phyloP scores from a whole-genome alignment of 2,113 vertebrate species.

The Charina bottae region DNA sequence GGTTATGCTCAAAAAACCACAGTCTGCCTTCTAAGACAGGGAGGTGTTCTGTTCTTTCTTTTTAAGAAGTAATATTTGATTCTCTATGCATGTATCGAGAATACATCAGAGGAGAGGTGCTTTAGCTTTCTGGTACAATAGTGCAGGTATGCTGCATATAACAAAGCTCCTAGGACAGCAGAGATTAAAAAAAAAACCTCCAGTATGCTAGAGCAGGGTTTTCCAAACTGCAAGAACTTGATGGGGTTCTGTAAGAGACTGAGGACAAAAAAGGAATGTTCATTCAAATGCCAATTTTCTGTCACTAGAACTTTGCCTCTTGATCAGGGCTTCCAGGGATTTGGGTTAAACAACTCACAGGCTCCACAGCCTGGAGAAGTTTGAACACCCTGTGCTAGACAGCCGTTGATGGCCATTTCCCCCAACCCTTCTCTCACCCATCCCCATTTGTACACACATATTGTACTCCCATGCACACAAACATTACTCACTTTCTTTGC shows the following conservation, averaged over 20 bases:
- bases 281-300: neutral
- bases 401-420: neutral
- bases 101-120: too few relatives aligned
- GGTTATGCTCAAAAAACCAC: neutral
- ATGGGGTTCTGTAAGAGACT: neutral
- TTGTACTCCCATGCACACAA: neutral
- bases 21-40: neutral
- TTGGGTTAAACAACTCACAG: neutral
- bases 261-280: neutral
- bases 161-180: neutral
- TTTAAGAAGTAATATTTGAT: slow-evolving; percentile 5
- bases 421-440: neutral
- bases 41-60: slow-evolving; percentile 36
- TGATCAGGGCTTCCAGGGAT: neutral
- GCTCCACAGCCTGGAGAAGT: neutral
- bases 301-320: neutral
- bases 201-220: neutral
- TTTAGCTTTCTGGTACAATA: neutral
- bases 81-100: neutral
- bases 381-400: neutral
- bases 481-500: neutral
- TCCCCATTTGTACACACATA: neutral
- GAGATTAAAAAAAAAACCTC: neutral
- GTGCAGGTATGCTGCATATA: neutral
- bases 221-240: neutral